A percentile compares a stretch with the other conserved stretches of the same genome.
Conservation (phyloP, 2,113 vertebrate species). For the Athene noctua region DNA sequence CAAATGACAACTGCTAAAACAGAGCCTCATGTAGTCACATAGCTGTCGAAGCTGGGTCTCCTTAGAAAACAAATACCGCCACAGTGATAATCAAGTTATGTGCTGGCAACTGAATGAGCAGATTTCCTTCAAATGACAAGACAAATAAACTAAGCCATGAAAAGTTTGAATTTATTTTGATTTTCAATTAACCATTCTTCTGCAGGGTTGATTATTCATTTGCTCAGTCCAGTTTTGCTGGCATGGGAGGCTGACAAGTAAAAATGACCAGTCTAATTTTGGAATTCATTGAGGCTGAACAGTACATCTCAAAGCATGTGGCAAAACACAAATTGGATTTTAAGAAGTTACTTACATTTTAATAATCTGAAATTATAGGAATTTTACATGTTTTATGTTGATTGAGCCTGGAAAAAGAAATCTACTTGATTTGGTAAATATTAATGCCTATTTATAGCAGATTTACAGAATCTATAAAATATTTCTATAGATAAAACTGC, state of each 20-base stretch:
- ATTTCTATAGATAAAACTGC: neutral
- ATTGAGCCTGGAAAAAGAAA: neutral
- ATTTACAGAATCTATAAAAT: neutral
- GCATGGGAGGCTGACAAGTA: accelerated
- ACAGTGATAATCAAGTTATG: neutral
- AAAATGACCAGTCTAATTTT: neutral
- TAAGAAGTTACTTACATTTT: neutral
- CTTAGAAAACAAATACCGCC: neutral
- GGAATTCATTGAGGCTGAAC: neutral
- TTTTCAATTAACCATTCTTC: neutral
- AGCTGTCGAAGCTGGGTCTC: neutral
- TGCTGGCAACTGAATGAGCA: neutral
- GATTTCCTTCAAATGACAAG: neutral
- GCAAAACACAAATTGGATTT: neutral
- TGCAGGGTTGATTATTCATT: neutral
- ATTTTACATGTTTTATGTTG: neutral
- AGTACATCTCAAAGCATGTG: neutral
- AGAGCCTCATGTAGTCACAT: neutral
- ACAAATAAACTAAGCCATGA: neutral
- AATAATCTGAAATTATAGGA: neutral
- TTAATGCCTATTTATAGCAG: neutral
- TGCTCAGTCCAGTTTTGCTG: neutral
- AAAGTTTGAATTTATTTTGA: neutral
- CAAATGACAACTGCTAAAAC: neutral
- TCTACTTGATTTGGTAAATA: neutral